These are phyloP conservation scores for Helobdella robusta DNA, from an alignment of 2,888 invertebrate species.

Conservation along the genomic window DNA sequence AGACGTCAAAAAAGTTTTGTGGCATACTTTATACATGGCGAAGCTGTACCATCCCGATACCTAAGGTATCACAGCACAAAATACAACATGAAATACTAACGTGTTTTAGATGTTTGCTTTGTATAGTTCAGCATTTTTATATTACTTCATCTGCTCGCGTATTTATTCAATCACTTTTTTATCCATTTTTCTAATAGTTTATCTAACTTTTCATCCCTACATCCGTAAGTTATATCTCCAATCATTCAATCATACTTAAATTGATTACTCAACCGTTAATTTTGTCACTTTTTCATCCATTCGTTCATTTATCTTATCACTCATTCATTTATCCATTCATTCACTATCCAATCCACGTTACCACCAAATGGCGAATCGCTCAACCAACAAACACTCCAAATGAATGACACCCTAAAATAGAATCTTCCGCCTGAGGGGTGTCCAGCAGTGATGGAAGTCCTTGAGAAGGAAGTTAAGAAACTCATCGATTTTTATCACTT, in stretches of 20 bases:
- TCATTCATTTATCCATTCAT: not conserved
- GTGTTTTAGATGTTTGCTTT: no score
- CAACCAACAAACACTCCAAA: not conserved
- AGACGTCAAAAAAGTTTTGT: conserved; percentile 88
- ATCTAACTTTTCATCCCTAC: no score
- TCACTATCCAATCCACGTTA: no score
- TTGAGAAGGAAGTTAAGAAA: conserved; percentile 90
- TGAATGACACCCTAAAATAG: not conserved
- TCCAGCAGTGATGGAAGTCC: conserved; percentile 60
- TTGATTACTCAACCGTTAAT: not conserved
- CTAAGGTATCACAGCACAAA: conserved; percentile 46
- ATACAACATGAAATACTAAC: not conserved
- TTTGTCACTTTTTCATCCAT: not conserved
- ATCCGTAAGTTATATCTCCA: no score
- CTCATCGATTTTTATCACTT: conserved; percentile 91
- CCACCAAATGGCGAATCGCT: no score
- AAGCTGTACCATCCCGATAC: conserved; percentile 90
- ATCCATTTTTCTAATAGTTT: not conserved
- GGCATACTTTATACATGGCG: conserved; percentile 97
- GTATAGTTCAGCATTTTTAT: not conserved
- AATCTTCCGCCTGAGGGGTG: conserved; percentile 19
- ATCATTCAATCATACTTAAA: no score
- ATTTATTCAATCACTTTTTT: not conserved
- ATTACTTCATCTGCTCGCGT: not conserved
- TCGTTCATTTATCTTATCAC: not conserved